Evolutionary conservation across 2,113 vertebrate genomes (phyloP), one percentile per base, ranked within the genome.

Genomic region (Vidua chalybeata): DNA sequence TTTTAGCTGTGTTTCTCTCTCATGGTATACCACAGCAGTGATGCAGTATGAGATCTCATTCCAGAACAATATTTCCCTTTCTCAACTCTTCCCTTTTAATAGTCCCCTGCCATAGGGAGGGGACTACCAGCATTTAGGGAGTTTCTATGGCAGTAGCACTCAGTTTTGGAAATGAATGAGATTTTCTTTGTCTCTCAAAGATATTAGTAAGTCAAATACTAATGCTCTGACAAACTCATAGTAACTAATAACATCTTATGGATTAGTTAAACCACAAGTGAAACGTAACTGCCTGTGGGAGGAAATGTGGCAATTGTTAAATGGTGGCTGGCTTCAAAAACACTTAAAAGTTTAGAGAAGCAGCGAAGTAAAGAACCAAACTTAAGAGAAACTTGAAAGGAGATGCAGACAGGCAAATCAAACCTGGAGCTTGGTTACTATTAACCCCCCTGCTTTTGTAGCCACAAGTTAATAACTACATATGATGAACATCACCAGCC

Each of bases 271-370:
- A 91, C 86, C 93, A 84, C 87, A 76, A 87, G 71, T 93, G 87
- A 96, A 96, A 88, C 54, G 41, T 41, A 74, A 72, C 92, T 82
- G 80, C 74, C 56, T 87, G 74, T 78, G 75, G 85, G 52, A 94
- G 83, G 90, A 93, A 96, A 96, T 78, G 77, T 89, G 87, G 88
- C 88, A 96, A 93, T 80, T 89, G 92, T 94, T 94, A 90, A 95
- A 71, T 79, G 84, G 89, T 73, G 56, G 35, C 79, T 90, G 93
- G 68, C 75, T 94, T 95, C 86, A 95, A 83, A 92, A 92, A 83
- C 62, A 83, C 54, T 66, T 61, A 9, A 71, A 63, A 63, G 19
- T 80, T 93, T 48, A 83, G 74, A 82, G 62, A 88, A 94, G 74
- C 61, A 90, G 72, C 58, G 48, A 87, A 84, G 58, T 22, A 74